These are phyloP conservation scores for Microhierax caerulescens DNA, from an alignment of 2,797 vertebrate species.

Conservation along the genomic window DNA sequence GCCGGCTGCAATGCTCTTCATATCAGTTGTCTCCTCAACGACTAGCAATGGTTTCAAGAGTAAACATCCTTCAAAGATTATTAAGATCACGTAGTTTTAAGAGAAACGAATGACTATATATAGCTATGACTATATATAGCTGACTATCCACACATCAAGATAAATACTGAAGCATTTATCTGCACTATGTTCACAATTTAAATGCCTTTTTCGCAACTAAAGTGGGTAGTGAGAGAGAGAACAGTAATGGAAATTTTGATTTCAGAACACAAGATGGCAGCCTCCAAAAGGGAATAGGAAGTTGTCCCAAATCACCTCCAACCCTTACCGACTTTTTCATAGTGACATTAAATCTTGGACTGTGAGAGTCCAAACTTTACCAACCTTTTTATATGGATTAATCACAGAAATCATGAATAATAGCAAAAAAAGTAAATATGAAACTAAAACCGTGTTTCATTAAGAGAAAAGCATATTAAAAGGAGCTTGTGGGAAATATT, in stretches of 20 bases:
- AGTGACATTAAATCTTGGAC: background rate
- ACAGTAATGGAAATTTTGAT: background rate
- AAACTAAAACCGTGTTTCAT: background rate
- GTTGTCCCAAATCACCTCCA: background rate
- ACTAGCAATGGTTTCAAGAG: background rate
- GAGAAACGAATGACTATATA: background rate
- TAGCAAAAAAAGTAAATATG: background rate
- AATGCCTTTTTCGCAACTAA: background rate
- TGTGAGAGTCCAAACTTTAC: background rate
- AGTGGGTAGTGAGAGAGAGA: background rate
- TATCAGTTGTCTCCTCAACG: background rate
- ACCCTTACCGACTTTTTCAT: background rate
- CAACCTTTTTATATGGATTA: background rate
- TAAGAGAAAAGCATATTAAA: background rate
- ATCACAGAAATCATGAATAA: background rate
- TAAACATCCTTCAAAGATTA: background rate
- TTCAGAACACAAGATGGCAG: slow-evolving; percentile 66
- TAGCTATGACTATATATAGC: background rate
- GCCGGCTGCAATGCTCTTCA: background rate
- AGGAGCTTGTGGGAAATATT: background rate
- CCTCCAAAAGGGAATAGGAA: slow-evolving; percentile 51
- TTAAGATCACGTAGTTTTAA: background rate
- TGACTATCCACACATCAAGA: fast-evolving
- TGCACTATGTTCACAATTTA: background rate
- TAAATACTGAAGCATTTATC: background rate